Evolutionary conservation across 2,888 invertebrate genomes (phyloP).

Genomic region (Prenolepis imparis): DNA sequence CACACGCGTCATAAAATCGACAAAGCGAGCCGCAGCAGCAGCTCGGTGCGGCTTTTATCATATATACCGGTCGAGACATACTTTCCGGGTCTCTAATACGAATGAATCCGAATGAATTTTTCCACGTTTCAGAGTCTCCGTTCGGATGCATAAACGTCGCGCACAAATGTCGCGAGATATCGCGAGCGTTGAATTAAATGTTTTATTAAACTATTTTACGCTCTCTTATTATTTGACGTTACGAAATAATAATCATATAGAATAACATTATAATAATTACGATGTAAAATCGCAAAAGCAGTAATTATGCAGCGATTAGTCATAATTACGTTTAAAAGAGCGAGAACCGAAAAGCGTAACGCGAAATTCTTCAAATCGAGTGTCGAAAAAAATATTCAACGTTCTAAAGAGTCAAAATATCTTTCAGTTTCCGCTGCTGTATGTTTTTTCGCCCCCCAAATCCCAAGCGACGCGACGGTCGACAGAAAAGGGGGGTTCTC

Average conservation of each 20-base stretch:
- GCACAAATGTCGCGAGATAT: not conserved
- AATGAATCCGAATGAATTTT: conserved; percentile 11
- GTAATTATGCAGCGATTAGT: not conserved
- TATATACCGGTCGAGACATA: conserved; percentile 21
- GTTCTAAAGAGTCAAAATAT: not conserved
- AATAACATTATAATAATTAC: not conserved
- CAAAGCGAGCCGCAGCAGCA: not conserved
- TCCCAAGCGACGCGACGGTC: conserved; percentile 19
- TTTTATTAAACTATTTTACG: conserved; percentile 13
- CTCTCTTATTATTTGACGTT: not conserved
- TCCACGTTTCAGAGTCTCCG: not conserved
- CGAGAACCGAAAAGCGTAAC: not conserved
- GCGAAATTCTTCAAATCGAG: not conserved
- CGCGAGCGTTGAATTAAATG: not conserved
- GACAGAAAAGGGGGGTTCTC: conserved; percentile 4
- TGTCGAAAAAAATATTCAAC: not conserved
- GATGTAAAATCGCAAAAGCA: not conserved
- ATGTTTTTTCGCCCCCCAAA: not conserved
- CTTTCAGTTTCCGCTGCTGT: not conserved
- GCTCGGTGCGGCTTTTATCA: conserved; percentile 21
- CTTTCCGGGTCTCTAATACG: conserved; percentile 21
- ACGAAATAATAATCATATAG: not conserved
- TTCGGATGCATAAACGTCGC: conserved; percentile 19
- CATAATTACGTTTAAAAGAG: not conserved
- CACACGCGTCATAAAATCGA: conserved; percentile 59